Evolutionary conservation across 2,797 vertebrate genomes (phyloP), one percentile per base, ranked within the genome.

Genomic region (Anniella stebbinsi): DNA sequence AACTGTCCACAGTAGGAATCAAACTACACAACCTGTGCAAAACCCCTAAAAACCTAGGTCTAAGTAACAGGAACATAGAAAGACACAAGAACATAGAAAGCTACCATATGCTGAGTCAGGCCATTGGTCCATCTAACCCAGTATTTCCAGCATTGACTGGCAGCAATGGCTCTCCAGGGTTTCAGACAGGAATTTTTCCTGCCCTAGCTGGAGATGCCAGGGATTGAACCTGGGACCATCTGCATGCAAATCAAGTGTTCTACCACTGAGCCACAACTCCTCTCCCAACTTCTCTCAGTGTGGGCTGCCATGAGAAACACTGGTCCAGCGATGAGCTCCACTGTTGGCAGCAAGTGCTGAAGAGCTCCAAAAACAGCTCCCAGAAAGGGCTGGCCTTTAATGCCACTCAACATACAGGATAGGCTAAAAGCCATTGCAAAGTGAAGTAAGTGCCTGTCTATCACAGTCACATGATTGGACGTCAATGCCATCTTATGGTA

Each of bases 1-100:
- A 88, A 76, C 67, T 67, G 73, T 89, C 48, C 78, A 11, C 67
- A 18, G 63, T 80, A 18, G 23, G 80, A 67, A n/a, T 77, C 87
- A 13, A 23, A 63, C 7, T 18, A 80, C 15, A 83, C 63, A 84
- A 41, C 73, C 51, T 87, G 30, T 10, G 36, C 10, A 33, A 63
- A 89, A 57, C 66, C 33, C 54, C 69, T 67, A 60, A 69, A 54
- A 51, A 33, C 1, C 18, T 17, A 70, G 6, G 4, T 83, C 80
- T 73, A 18, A 57, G 48, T 36, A 45, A 11, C 41, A 66, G n/a
- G 69, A 63, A 63, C 17, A 21, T 63, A 63, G 18, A 15, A 23
- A 63, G 21, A 17, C 51, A 21, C 21, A 63, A 4, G 60, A 63
- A 63, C 9, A 21, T 63, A 63, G 18, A 21, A 63, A 63, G 21